A percentile compares a stretch with the other conserved stretches of the same genome.
phyloP scores from a whole-genome alignment of 53 echinoderm and acorn worm genomes.

The Astropecten irregularis region DNA sequence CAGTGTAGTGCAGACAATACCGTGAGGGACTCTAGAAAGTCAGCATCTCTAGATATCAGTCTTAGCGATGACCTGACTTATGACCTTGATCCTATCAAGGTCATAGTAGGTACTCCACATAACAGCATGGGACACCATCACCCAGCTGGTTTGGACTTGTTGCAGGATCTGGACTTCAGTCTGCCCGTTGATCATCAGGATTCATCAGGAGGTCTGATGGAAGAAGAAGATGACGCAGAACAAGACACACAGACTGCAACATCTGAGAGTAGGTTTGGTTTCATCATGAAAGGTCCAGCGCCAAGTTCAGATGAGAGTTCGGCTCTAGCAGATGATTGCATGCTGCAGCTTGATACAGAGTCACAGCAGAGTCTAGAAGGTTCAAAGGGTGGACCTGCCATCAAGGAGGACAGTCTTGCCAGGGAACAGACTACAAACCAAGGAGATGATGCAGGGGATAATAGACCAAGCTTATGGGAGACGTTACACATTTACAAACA shows the following conservation, averaged over 20 bases:
- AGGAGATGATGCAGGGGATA: neutral
- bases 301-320: neutral
- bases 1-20: neutral
- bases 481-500: neutral
- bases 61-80: neutral
- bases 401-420: neutral
- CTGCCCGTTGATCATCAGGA: neutral
- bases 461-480: neutral
- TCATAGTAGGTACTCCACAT: neutral
- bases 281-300: neutral
- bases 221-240: too few species aligned
- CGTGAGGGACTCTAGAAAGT: neutral
- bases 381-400: neutral
- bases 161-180: conserved; percentile 35
- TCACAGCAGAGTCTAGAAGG: neutral
- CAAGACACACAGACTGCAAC: neutral
- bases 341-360: neutral
- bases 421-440: neutral
- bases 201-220: neutral
- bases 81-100: conserved; percentile 35
- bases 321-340: neutral
- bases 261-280: conserved; percentile 24
- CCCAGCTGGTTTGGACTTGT: neutral
- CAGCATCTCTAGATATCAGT: neutral
- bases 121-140: neutral